Evolutionary conservation across 2,113 vertebrate species (phyloP), one percentile per base, ranked within the genome.

Genomic region (Pelodiscus sinensis): DNA sequence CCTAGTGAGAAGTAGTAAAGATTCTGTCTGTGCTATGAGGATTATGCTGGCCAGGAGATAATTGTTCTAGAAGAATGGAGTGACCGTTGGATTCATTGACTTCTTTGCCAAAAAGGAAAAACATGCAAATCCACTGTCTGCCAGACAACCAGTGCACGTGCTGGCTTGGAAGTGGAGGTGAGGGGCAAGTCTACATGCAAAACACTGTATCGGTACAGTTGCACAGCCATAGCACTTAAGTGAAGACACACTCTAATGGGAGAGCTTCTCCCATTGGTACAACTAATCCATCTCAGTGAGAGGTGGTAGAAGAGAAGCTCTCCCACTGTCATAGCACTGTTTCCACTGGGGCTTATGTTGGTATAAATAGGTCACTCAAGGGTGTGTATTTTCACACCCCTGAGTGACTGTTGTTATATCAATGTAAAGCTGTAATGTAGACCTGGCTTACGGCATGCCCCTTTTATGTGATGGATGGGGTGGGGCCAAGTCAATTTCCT

Each of bases 1-100:
- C 94, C 96, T 93, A 93, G 95, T 95, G 96, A 96, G 96, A 96
- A 96, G 96, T 93, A 97, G 95, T 93, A 95, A 95, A 97, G 95
- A 96, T 96, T 93, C 96, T 96, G 92, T 94, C 88, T 97, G 95
- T 95, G 90, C 96, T 94, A 96, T 93, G 95, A 96, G 18, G 96
- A 90, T 95, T 96, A 95, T 95, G 96, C 96, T 96, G 94, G 92
- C 95, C 82, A 84, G 93, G 92, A 95, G 94, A 94, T 97, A 94
- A 96, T 93, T 96, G 95, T 95, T n/a, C 21, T 90, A 95, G 94
- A 95, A 94, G 88, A 92, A 93, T 84, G 93, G 88, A 95, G 83
- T 94, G 94, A 55, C 84, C 80, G 92, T 0, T 0, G 84, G 55
- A 58, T 85, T 82, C 85, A 52, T 15, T 73, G 90, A 84, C 86